Base-by-base conservation (phyloP, 2,888 invertebrate genomes). In the Agrotis exclamationis region DNA sequence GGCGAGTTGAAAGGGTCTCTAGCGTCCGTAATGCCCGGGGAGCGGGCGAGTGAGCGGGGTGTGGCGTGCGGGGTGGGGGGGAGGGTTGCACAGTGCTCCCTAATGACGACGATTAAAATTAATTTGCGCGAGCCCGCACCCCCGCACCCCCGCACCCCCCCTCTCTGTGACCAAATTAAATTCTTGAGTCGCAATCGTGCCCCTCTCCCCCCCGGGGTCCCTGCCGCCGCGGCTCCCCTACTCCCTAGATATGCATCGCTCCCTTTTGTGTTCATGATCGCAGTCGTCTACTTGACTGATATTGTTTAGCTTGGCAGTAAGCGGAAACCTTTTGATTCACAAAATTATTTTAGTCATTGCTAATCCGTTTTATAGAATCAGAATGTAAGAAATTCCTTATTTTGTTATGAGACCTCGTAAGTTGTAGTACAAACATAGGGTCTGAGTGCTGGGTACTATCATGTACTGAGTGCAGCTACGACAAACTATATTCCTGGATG, bases 81-180 rank as follows among this genome's bases (percentile, higher is more conserved):
- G 45, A 59, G n/a, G n/a, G n/a, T n/a, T n/a, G 24, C 18, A 22
- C 14, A 16, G 51, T 75, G 74, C 74, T 74, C 79, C 86, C 90
- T 95, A 95, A 95, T 95, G 94, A 94, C 92, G 91, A 82, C 93
- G 93, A 95, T 95, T 95, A 95, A 95, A 95, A 95, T 95, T 94
- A 95, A 95, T 95, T 95, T 92, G 93, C 91, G 89, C 92, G 86
- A 51, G 86, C 83, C 84, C 83, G 85, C 83, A 85, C 76, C 62
- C 20, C 45, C 63, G 53, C 68, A 18, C 56, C 54, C 68, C 62
- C 20, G 33, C 63, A 50, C n/a, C 68, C 18, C 56, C 54, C 68
- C 62, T 58, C 75, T 60, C 70, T 51, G 60, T 78, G 60, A 67
- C 74, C 93, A 93, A 94, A 95, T 94, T 93, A 93, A 93, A 95